Evolutionary conservation across 2,888 invertebrate species (phyloP).

Genomic region (Pristionchus maxplancki): DNA sequence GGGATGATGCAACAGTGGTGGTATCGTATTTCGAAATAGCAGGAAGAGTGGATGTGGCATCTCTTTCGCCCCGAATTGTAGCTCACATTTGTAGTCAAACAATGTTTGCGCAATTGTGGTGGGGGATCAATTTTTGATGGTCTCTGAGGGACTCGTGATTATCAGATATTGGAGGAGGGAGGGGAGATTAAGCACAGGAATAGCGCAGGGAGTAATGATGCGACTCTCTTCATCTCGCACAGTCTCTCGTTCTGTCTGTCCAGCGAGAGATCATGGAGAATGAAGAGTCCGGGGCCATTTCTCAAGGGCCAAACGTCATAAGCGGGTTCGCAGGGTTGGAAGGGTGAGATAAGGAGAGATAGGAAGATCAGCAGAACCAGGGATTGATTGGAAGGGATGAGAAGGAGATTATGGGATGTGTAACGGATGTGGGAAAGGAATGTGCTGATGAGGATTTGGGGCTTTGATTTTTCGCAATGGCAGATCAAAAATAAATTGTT

Average conservation of each 20-base stretch:
- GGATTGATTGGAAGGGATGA: background rate
- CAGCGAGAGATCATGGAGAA: background rate
- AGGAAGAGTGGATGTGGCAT: background rate
- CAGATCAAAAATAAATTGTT: background rate
- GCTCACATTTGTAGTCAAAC: background rate
- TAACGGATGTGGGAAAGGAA: background rate
- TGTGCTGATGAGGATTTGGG: background rate
- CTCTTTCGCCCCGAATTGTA: background rate
- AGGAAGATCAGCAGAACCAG: background rate
- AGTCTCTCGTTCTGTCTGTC: background rate
- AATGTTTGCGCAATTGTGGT: background rate
- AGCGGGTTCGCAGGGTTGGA: background rate
- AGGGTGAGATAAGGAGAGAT: background rate
- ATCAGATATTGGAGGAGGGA: background rate
- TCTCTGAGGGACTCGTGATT: slow-evolving; percentile 12
- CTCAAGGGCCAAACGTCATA: background rate
- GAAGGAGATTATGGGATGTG: background rate
- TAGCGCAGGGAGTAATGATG: no score
- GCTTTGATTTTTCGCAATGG: no score
- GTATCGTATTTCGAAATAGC: background rate
- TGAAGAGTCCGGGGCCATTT: background rate
- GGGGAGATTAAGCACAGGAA: no score
- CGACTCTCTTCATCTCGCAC: background rate
- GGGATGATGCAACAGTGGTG: background rate
- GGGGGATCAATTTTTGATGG: slow-evolving; percentile 29